Conservation (phyloP, 2,113 vertebrate species). For the Tor tambroides region DNA sequence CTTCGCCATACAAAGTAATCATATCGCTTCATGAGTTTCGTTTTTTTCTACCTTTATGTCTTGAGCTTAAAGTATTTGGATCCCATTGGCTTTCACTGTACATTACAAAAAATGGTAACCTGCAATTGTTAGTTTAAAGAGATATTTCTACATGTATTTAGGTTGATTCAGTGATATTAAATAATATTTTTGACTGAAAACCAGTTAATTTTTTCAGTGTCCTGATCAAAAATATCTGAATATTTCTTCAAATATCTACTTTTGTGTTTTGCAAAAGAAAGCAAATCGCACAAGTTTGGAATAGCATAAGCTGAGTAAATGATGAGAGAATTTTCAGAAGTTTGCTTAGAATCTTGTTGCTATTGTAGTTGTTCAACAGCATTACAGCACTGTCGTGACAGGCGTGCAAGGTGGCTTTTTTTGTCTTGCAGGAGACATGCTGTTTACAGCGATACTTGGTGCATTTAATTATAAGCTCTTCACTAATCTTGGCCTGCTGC, state of each 20-base stretch:
- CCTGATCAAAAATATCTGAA: neutral
- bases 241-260: neutral
- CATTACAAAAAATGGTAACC: no score
- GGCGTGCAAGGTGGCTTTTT: conserved; percentile 5
- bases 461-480: conserved; percentile 39
- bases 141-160: no score
- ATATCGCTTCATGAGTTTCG: neutral
- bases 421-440: neutral
- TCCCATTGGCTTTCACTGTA: neutral
- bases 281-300: neutral
- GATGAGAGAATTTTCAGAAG: neutral
- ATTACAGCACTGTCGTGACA: neutral
- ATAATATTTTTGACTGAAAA: neutral
- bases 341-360: neutral
- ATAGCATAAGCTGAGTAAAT: neutral
- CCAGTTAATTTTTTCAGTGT: no score
- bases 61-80: neutral
- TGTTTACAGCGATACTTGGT: conserved; percentile 34
- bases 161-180: no score
- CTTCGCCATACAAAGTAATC: neutral
- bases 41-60: neutral
- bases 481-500: conserved; percentile 32
- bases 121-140: no score
- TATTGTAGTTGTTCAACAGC: neutral
- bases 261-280: neutral